Conservation (phyloP, 2,888 invertebrate genomes). For the Meliscaeva auricollis region DNA sequence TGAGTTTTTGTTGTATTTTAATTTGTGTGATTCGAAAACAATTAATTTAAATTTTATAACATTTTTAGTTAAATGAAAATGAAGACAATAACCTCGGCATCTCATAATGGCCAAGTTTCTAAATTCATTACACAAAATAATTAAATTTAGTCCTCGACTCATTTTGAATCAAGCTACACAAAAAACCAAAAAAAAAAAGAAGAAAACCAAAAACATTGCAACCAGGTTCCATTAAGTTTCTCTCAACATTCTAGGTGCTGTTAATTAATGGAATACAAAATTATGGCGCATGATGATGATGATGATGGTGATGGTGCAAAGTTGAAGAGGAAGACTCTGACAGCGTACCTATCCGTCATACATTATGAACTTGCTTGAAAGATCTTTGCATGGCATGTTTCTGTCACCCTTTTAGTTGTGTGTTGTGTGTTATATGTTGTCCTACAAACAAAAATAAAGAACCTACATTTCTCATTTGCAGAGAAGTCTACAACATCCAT, state of each 20-base stretch:
- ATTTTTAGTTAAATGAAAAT: no score
- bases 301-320: not conserved
- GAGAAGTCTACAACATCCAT: constrained; percentile 52
- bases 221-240: constrained; percentile 18
- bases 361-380: constrained; percentile 28
- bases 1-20: no score
- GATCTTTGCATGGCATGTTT: constrained; percentile 47
- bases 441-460: constrained; percentile 41
- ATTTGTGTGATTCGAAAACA: no score
- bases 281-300: constrained; percentile 26
- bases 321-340: constrained; percentile 24
- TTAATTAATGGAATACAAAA: constrained; percentile 54
- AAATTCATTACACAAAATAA: constrained; percentile 24
- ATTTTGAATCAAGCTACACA: constrained; percentile 23
- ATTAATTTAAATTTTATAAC: no score
- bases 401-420: constrained; percentile 36
- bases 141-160: constrained; percentile 2
- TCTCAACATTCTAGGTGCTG: constrained; percentile 21
- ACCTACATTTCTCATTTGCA: constrained; percentile 44
- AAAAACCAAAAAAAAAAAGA: no score
- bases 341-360: constrained; percentile 32
- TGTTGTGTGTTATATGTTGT: not conserved
- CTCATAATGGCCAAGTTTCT: constrained; percentile 28
- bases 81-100: not conserved
- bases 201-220: not conserved